Evolutionary conservation across 2,888 invertebrate species (phyloP).

Genomic region (Andricus quercusramuli): DNA sequence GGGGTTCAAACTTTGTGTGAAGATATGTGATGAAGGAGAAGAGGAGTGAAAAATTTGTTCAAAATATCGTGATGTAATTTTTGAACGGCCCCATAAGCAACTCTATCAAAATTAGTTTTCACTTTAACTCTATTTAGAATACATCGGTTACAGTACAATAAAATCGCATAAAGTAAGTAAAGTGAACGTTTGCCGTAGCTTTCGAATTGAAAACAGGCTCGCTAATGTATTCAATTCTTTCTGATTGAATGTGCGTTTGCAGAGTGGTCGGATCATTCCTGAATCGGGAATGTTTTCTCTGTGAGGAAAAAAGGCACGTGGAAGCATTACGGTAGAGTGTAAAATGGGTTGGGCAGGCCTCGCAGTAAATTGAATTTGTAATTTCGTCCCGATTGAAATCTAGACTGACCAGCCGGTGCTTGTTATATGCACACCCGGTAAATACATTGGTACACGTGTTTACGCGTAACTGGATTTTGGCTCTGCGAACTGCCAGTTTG

Average conservation of each 20-base stretch:
- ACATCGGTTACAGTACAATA: too few relatives aligned
- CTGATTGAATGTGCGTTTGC: conserved; percentile 9
- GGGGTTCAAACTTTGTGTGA: too few relatives aligned
- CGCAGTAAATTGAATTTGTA: conserved; percentile 59
- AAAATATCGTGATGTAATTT: too few relatives aligned
- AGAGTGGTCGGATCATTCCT: conserved; percentile 50
- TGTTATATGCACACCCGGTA: conserved; percentile 54
- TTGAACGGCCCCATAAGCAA: too few relatives aligned
- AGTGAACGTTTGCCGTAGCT: neutral
- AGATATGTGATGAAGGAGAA: too few relatives aligned
- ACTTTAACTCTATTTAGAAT: too few relatives aligned
- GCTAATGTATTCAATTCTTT: neutral
- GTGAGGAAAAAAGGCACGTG: conserved; percentile 49
- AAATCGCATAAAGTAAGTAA: neutral
- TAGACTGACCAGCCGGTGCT: conserved; percentile 49
- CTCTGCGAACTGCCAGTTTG: conserved; percentile 51
- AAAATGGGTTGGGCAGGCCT: conserved; percentile 50
- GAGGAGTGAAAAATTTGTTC: too few relatives aligned
- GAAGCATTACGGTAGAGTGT: conserved; percentile 40
- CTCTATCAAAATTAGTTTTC: too few relatives aligned
- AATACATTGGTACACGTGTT: conserved; percentile 55
- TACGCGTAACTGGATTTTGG: conserved; percentile 57
- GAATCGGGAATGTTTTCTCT: conserved; percentile 54
- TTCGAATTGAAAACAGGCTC: neutral
- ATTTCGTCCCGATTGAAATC: conserved; percentile 57